A percentile compares a stretch with the other conserved stretches of the same genome.
Evolutionary conservation across 1,140 invertebrate species (phyloP).

Genomic region (Melanaphis sacchari): DNA sequence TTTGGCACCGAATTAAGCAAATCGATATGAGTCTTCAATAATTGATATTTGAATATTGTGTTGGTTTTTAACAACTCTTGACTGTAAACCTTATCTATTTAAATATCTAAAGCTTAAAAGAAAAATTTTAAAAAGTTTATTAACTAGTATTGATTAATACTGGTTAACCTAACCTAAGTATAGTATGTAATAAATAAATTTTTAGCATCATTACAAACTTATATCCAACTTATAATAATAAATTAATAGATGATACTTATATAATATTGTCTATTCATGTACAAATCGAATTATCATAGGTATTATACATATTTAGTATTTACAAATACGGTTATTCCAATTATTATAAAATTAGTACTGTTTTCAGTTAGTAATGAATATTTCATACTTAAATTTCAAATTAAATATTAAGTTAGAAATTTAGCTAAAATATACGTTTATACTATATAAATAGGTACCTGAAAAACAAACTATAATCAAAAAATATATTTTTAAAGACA

Average conservation of each 20-base stretch:
- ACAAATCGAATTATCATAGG: neutral
- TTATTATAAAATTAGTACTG: conserved; percentile 17
- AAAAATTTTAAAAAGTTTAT: neutral
- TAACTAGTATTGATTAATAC: neutral
- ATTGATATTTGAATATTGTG: neutral
- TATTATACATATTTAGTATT: neutral
- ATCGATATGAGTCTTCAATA: neutral
- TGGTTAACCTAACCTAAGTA: neutral
- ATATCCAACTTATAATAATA: neutral
- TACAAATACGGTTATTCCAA: neutral
- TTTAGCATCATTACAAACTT: neutral
- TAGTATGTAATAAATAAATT: no score
- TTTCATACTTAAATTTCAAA: neutral
- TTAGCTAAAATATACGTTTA: neutral
- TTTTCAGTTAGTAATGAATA: neutral
- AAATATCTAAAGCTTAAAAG: neutral
- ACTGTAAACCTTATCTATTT: no score
- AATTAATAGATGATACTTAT: neutral
- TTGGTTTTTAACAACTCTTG: neutral
- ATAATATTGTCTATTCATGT: neutral
- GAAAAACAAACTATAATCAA: neutral
- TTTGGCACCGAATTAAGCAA: neutral
- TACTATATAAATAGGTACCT: no score
- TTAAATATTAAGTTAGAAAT: neutral
- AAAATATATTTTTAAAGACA: neutral